phyloP scores from a whole-genome alignment of 2,888 invertebrate species.

The Dyspetes luteomarginatus region DNA sequence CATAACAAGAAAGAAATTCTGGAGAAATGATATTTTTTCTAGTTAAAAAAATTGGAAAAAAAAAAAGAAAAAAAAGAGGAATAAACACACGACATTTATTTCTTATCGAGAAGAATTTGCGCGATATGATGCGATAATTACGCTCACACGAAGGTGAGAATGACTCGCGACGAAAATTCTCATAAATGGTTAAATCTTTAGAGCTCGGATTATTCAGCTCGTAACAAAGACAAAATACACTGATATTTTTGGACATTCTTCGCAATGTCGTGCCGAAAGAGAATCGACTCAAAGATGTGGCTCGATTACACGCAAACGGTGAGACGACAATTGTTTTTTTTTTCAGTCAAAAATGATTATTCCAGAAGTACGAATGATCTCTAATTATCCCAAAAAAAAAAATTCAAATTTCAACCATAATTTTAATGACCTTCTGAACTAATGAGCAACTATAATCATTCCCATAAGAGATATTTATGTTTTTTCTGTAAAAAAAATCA shows the following conservation, averaged over 20 bases:
- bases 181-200: slow-evolving; percentile 28
- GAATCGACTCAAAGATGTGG: slow-evolving; percentile 79
- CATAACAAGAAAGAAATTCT: not conserved
- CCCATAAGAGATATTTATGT: too few species aligned
- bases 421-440: too few species aligned
- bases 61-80: too few species aligned
- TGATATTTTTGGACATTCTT: not conserved
- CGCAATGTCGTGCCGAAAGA: slow-evolving; percentile 78
- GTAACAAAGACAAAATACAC: slow-evolving; percentile 3
- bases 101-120: slow-evolving; percentile 32
- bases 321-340: slow-evolving; percentile 67
- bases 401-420: not conserved
- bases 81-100: slow-evolving; percentile 17
- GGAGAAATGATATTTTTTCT: not conserved
- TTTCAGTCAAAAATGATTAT: not conserved
- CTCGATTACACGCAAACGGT: slow-evolving; percentile 76
- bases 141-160: not conserved
- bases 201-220: slow-evolving; percentile 3
- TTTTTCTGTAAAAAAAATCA: too few species aligned
- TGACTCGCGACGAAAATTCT: slow-evolving; percentile 13
- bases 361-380: not conserved
- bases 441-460: too few species aligned
- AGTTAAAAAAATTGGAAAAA: not conserved
- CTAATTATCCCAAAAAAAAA: not conserved
- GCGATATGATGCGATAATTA: slow-evolving; percentile 30